Evolutionary conservation across 1,140 invertebrate species (phyloP).

Genomic region (Chironomus striatipennis): DNA sequence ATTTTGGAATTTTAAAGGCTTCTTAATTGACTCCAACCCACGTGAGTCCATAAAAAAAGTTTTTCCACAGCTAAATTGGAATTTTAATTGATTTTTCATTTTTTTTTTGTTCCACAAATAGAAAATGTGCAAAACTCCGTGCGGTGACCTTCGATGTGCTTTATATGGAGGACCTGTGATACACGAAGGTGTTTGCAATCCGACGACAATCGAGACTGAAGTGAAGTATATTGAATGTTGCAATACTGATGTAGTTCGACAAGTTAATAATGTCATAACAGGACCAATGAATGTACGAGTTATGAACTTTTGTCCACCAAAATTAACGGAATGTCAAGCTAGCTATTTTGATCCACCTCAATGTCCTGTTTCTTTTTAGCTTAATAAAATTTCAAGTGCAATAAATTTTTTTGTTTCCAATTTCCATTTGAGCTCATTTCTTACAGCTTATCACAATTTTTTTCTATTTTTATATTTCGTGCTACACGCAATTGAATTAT

Average conservation of each 20-base stretch:
- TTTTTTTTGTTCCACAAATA: neutral
- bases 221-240: neutral
- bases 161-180: neutral
- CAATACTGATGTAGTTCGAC: neutral
- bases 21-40: neutral
- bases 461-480: neutral
- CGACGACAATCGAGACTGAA: neutral
- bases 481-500: neutral
- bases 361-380: neutral
- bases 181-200: slow-evolving; percentile 19
- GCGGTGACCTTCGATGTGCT: neutral
- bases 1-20: neutral
- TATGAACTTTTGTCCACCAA: neutral
- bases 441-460: neutral
- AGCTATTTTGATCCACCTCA: neutral
- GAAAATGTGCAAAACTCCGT: neutral
- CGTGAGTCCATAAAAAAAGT: neutral
- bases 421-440: neutral
- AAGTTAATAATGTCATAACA: neutral
- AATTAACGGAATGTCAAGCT: neutral
- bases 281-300: neutral
- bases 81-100: slow-evolving; percentile 5
- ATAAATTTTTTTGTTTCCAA: too few species aligned
- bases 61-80: neutral
- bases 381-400: neutral